Percentiles rank a stretch among this genome's conserved stretches.
Conservation (phyloP, 2,888 invertebrate genomes). For the Gnatocerus cornutus region DNA sequence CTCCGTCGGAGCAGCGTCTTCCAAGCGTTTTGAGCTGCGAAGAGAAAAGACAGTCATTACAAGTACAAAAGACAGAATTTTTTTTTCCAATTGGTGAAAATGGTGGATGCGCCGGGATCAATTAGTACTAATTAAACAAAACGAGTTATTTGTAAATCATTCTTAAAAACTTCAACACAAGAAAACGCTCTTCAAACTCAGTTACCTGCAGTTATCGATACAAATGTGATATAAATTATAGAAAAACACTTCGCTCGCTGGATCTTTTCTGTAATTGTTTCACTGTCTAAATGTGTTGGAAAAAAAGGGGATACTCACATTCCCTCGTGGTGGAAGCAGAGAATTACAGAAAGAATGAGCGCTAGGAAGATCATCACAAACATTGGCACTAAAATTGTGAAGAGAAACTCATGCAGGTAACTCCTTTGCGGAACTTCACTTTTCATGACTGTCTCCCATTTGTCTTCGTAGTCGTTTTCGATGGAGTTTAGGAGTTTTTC, state of each 20-base stretch:
- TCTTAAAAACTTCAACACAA: no score
- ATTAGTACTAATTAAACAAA: no score
- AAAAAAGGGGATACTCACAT: constrained; percentile 76
- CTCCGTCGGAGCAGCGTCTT: constrained; percentile 73
- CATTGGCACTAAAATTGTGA: constrained; percentile 82
- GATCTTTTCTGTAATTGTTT: constrained; percentile 76
- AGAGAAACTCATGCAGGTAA: constrained; percentile 80
- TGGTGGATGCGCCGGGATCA: no score
- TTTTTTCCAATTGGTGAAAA: no score
- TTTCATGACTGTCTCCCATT: constrained; percentile 78
- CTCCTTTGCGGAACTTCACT: constrained; percentile 79
- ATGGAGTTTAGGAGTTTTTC: constrained; percentile 65
- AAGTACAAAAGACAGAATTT: no score
- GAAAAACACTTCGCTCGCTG: constrained; percentile 79
- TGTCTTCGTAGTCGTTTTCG: constrained; percentile 69
- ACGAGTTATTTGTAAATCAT: no score
- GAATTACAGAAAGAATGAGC: constrained; percentile 79
- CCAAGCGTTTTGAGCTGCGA: constrained; percentile 68
- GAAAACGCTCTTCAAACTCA: constrained; percentile 34
- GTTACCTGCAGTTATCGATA: constrained; percentile 75
- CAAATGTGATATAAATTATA: constrained; percentile 82
- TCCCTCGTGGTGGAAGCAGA: constrained; percentile 85
- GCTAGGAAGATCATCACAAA: constrained; percentile 79
- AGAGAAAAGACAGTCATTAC: constrained; percentile 44
- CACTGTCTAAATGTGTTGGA: constrained; percentile 8